Conservation (phyloP, 1,140 invertebrate species). For the Eufriesea mexicana region DNA sequence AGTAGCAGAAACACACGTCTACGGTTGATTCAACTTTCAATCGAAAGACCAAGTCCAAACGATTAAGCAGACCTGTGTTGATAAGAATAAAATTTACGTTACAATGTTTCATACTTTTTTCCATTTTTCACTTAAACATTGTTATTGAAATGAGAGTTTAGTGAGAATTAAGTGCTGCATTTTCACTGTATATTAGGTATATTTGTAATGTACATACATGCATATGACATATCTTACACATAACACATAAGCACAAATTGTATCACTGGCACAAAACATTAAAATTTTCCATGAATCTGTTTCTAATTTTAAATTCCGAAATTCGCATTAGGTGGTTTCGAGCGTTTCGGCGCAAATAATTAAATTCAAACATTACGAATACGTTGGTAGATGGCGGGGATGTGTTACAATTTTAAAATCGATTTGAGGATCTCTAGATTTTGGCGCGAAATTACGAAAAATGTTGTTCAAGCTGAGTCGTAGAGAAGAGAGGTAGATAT, state of each 20-base stretch:
- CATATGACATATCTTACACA: background rate
- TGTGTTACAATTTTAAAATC: background rate
- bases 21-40: background rate
- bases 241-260: background rate
- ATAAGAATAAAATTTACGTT: background rate
- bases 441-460: slow-evolving; percentile 21
- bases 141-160: background rate
- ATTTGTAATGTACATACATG: background rate
- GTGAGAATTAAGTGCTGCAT: background rate
- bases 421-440: background rate
- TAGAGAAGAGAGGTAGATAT: background rate
- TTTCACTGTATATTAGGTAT: background rate
- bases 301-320: background rate
- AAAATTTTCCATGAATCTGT: background rate
- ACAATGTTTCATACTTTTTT: background rate
- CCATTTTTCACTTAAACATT: background rate
- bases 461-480: background rate
- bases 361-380: too few relatives aligned
- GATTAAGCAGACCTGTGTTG: background rate
- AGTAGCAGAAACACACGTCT: too few relatives aligned
- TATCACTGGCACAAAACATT: background rate
- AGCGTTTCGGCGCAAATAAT: background rate
- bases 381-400: background rate
- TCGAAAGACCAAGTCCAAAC: background rate
- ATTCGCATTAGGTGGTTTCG: background rate